Conservation (phyloP, 2,113 vertebrate species). For the Cygnus atratus region DNA sequence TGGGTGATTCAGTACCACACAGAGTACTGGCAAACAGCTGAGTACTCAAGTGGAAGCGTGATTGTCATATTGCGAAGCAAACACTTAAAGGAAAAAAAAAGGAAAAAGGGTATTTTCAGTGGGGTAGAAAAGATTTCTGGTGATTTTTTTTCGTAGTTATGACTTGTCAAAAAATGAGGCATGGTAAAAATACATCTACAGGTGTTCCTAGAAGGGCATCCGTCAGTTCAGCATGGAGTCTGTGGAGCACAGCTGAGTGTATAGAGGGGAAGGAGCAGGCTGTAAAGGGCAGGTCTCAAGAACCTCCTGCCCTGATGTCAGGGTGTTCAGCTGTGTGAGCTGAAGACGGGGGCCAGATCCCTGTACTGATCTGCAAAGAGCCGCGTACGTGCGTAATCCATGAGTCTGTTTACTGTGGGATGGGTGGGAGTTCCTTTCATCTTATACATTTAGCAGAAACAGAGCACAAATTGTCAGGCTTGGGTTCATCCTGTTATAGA, state of each 20-base stretch:
- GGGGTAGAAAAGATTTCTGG: not conserved
- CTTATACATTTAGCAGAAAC: accelerated
- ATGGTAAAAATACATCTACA: not conserved
- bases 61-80: not conserved
- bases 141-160: accelerated
- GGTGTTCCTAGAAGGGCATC: not conserved
- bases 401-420: not conserved
- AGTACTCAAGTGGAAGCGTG: not conserved
- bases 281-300: not conserved
- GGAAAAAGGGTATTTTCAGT: too few relatives aligned
- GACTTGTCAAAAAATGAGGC: not conserved
- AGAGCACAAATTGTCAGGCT: not conserved
- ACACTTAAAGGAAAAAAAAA: not conserved
- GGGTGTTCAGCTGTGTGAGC: accelerated
- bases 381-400: not conserved
- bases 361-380: not conserved
- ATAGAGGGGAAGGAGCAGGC: not conserved
- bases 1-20: not conserved
- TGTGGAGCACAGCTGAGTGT: not conserved
- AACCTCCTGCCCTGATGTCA: not conserved
- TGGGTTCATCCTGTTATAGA: not conserved
- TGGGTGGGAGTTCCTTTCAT: not conserved
- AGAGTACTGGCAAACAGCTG: not conserved
- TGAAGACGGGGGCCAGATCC: not conserved
- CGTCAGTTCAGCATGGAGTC: not conserved